Base-by-base conservation (phyloP, 2,113 vertebrate species). In the Naja naja region DNA sequence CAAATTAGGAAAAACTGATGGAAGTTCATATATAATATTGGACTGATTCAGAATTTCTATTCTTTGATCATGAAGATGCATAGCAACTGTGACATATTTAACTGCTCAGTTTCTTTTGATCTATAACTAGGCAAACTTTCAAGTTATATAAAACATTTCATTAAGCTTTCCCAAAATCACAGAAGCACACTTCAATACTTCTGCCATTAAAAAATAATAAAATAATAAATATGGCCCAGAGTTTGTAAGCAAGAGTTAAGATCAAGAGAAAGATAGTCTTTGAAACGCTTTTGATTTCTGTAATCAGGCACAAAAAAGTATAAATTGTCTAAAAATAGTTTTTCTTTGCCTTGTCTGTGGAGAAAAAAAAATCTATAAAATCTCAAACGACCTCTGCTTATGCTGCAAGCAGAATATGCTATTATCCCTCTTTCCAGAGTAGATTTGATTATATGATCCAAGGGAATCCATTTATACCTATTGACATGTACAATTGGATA, bases 221-320 rank as follows among this genome's bases (percentile, higher is more conserved):
- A 39, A 91, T 93, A 91, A 94, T 11, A 94, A 92, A 93, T 89
- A 87, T 85, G 90, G 90, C 53, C 64, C 93, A 96, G 91, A 90
- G 92, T 93, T 95, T 94, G 93, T 9, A 95, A 91, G 52, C 20
- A 52, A 93, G 34, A 43, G 18, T 81, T 43, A 81, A 39, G 74
- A 39, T 43, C 7, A 39, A 43, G 43, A 27, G 94, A 93, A 52
- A 55, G n/a, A 91, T 90, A 89, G 86, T 22, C 85, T 87, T 55
- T 88, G 58, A 74, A 81, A 64, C 27, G 52, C 30, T 49, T 91
- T 91, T 49, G 47, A 14, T 88, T 90, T 95, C 45, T 87, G 49
- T 8, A 2, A 94, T 89, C 60, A 95, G 30, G 47, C 92, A 91
- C 94, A 5, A 23, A 45, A 1, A 27, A 91, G 89, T 52, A 91